Conservation (phyloP, 2,797 vertebrate genomes). For the Sarcoramphus papa region DNA sequence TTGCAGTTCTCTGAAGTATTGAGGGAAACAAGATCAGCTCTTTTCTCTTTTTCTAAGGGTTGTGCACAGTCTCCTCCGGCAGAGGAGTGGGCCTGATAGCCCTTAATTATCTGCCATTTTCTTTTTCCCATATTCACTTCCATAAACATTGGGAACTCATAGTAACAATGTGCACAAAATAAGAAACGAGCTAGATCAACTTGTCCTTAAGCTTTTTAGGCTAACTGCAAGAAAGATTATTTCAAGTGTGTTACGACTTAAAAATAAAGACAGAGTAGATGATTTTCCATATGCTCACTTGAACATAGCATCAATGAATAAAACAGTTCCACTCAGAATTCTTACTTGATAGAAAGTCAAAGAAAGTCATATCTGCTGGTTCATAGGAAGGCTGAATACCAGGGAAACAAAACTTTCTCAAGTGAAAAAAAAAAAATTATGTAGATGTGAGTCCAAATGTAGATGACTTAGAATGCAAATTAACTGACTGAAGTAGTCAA, state of each 20-base stretch:
- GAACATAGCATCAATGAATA: background rate
- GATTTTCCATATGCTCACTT: background rate
- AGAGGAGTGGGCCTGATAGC: background rate
- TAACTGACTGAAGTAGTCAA: background rate
- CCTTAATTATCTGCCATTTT: background rate
- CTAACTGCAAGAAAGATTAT: background rate
- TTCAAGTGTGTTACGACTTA: background rate
- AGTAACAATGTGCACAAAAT: background rate
- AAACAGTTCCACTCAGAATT: background rate
- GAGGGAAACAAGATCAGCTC: background rate
- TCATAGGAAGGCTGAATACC: background rate
- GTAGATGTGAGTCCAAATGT: background rate
- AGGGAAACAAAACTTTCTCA: background rate
- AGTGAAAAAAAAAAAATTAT: background rate
- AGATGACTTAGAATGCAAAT: background rate
- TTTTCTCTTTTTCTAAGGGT: background rate
- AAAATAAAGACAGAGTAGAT: background rate
- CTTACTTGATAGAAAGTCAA: background rate
- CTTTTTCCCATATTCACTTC: background rate
- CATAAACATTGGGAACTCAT: background rate
- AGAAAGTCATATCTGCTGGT: background rate
- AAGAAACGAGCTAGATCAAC: background rate
- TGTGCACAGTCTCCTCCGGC: background rate
- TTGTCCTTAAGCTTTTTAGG: background rate
- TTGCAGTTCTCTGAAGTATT: conserved; percentile 15